Percentiles rank a stretch among this genome's conserved stretches.
Evolutionary conservation across 2,888 invertebrate species (phyloP).

Genomic region (Orchestes rusci): DNA sequence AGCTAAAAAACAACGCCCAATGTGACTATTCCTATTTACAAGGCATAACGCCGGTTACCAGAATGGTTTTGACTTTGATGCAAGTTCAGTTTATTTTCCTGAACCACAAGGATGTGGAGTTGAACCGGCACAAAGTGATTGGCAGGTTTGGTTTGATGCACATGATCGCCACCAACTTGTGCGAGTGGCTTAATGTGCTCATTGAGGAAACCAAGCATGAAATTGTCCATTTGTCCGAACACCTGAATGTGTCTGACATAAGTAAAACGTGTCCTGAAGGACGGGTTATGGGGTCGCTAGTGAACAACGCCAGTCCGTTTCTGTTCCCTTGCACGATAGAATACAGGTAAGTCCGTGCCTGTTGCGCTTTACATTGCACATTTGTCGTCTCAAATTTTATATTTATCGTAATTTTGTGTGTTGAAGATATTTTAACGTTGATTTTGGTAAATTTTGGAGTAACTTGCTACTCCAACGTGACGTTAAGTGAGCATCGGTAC

Average conservation of each 20-base stretch:
- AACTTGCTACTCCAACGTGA: no score
- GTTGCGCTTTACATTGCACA: background rate
- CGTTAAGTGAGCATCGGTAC: no score
- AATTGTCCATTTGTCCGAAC: constrained; percentile 19
- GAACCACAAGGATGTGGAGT: constrained; percentile 68
- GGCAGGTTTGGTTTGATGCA: constrained; percentile 91
- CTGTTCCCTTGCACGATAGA: constrained; percentile 93
- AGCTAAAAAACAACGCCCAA: constrained; percentile 64
- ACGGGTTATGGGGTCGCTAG: constrained; percentile 56
- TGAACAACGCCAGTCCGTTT: constrained; percentile 87
- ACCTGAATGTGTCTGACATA: background rate
- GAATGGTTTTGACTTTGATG: constrained; percentile 76
- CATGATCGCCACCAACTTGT: constrained; percentile 86
- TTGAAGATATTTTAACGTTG: no score
- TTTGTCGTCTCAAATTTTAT: constrained; percentile 4
- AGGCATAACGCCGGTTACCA: constrained; percentile 74
- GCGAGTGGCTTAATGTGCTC: constrained; percentile 85
- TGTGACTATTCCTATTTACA: constrained; percentile 54
- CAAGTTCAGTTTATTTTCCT: constrained; percentile 94
- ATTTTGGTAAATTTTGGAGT: no score
- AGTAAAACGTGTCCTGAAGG: constrained; percentile 21
- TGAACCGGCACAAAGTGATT: constrained; percentile 60
- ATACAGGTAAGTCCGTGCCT: constrained; percentile 54
- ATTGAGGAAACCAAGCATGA: constrained; percentile 86
- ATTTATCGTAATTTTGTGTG: background rate